Evolutionary conservation across 2,888 invertebrate genomes (phyloP).

Genomic region (Tenodera sinensis): DNA sequence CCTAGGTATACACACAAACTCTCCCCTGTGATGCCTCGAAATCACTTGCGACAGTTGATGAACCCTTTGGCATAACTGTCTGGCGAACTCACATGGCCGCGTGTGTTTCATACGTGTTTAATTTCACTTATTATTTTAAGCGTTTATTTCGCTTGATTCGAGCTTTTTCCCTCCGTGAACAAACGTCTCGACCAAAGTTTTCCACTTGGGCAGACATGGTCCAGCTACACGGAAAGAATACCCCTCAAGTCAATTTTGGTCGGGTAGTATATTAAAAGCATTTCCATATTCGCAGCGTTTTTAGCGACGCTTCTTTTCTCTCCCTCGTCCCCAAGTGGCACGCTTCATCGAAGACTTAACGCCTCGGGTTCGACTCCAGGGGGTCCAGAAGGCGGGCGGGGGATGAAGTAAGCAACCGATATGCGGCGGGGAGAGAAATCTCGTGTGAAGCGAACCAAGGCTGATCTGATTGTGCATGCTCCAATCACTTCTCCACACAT

Average conservation of each 20-base stretch:
- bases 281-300: not conserved
- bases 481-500: constrained; percentile 22
- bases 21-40: too few relatives aligned
- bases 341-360: constrained; percentile 9
- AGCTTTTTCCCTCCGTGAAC: not conserved
- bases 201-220: not conserved
- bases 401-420: not conserved
- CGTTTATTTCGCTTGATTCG: not conserved
- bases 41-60: not conserved
- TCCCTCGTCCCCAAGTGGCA: not conserved
- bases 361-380: constrained; percentile 20
- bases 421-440: not conserved
- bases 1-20: too few relatives aligned
- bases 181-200: not conserved
- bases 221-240: not conserved
- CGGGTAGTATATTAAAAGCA: not conserved
- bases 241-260: not conserved
- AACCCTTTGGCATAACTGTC: not conserved
- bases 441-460: constrained; percentile 31
- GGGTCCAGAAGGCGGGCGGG: not conserved
- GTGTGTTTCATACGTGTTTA: not conserved
- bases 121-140: not conserved
- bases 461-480: constrained; percentile 38
- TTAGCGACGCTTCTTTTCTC: not conserved
- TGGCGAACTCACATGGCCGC: not conserved